Evolutionary conservation across 2,888 invertebrate genomes (phyloP), one percentile per base, ranked within the genome.

Genomic region (Lithophane leautieri): DNA sequence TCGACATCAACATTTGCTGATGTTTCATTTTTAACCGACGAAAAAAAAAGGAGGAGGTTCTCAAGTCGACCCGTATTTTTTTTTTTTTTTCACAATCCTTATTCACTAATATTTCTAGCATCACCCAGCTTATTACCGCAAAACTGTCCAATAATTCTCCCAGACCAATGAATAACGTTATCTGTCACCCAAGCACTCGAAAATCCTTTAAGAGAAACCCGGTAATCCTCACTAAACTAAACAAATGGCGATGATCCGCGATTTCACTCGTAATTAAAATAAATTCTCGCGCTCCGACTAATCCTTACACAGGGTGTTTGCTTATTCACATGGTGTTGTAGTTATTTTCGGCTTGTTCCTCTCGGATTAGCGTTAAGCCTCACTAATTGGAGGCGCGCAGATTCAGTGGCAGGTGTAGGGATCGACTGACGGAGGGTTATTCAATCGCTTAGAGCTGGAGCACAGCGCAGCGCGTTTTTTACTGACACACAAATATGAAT

Each of bases 331-430:
- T 91, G 90, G 89, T 91, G 92, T 90, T 91, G 88, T 92, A 90
- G 92, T 92, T 93, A 94, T 93, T 93, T 94, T 91, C 91, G 86
- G 92, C 93, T 92, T 94, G 94, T 93, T 93, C 89, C 91, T 85
- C 83, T 69, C 79, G 93, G 95, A 93, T 95, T 94, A 94, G 87
- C 82, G 90, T 84, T 93, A 94, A 95, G 94, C 93, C 83, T 58
- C 91, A 90, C 94, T 95, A 95, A 95, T 95, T 95, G 94, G 94
- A 89, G 89, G 86, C 83, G 89, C 88, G 87, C 89, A 90, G 91
- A 91, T 92, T 92, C 86, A 84, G 86, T 84, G 86, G 77, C 78
- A 85, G 82, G 84, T 83, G 76, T 78, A 76, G 70, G 80, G 78
- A 78, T 76, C 72, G 52, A 86, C 63, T 83, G 82, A 73, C 22